Conservation (phyloP, 2,113 vertebrate species). For the Hippocampus zosterae region DNA sequence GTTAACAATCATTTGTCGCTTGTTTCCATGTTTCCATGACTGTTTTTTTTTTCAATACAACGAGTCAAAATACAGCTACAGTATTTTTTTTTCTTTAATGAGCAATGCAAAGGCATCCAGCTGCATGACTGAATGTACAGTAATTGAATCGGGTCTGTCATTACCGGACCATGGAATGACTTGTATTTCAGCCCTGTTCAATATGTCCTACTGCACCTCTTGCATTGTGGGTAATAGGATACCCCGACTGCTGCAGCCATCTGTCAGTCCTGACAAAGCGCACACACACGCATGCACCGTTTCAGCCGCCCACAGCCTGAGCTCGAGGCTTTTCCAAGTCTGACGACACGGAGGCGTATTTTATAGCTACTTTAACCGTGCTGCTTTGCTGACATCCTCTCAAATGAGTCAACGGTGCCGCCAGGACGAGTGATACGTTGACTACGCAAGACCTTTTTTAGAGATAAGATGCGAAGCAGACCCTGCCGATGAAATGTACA, state of each 20-base stretch:
- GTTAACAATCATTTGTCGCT: too few species aligned
- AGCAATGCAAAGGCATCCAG: slow-evolving; percentile 4
- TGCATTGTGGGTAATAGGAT: slow-evolving; percentile 59
- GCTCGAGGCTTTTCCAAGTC: background rate
- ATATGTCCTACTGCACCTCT: slow-evolving; percentile 30
- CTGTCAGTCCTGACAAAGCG: slow-evolving; percentile 36
- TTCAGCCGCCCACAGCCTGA: slow-evolving; percentile 4
- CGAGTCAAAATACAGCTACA: too few species aligned
- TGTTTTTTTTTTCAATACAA: background rate
- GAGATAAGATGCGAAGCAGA: background rate
- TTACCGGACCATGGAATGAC: slow-evolving; percentile 17
- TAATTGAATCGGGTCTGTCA: slow-evolving; percentile 21
- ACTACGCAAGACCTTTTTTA: background rate
- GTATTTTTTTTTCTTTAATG: too few species aligned
- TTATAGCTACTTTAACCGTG: slow-evolving; percentile 30
- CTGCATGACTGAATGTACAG: slow-evolving; percentile 15
- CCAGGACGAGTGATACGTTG: background rate
- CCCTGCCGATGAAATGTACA: too few species aligned
- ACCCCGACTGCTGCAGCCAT: slow-evolving; percentile 44
- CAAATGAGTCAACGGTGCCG: slow-evolving; percentile 9
- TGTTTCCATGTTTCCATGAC: background rate
- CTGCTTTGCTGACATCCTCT: slow-evolving; percentile 24
- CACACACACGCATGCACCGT: background rate
- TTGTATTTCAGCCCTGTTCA: slow-evolving; percentile 24
- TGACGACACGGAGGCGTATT: slow-evolving; percentile 32